Base-by-base conservation (phyloP, 2,797 vertebrate species). In the Gypaetus barbatus region DNA sequence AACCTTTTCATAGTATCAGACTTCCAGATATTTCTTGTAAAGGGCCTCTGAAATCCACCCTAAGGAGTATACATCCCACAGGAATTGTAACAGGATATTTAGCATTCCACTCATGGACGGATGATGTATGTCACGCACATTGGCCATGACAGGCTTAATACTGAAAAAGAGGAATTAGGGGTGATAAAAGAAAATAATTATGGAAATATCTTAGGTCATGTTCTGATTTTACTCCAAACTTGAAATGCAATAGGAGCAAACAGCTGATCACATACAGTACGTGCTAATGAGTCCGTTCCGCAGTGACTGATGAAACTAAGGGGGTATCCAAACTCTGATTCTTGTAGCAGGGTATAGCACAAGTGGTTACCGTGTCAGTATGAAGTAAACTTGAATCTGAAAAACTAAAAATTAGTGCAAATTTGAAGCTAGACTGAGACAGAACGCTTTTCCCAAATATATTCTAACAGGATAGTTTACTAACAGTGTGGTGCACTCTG, bases 201-300 rank as follows among this genome's bases (percentile, higher is more conserved):
- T 51, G 90, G 92, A 89, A 94, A 68, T 68, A 31, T 64, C 93
- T 97, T 87, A 97, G 85, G 68, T 97, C 95, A 97, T 89, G 12
- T n/a, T 94, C 94, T 83, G 84, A 76, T 92, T 97, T 96, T 97
- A 93, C 56, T 95, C 68, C 35, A 27, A 19, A 48, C 27, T 21
- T 91, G 96, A 96, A 96, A 97, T 64, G 69, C 63, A 88, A 95
- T 96, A 94, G 90, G 86, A 64, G 79, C 41, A 49, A 87, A 66
- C 80, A 97, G 92, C 88, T 95, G 95, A 91, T 24, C 60, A 22
- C 76, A 74, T 18, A 16, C 21, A 63, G 82, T 9, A 18, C 0
- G 7, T 54, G 90, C 63, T 87, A 63, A 77, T 48, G 86, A 91
- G 87, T 64, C 88, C 5, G 2, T 84, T 77, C 60, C 19, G 3